Evolutionary conservation across 2,888 invertebrate genomes (phyloP), one percentile per base, ranked within the genome.

Genomic region (Diogma glabrata): DNA sequence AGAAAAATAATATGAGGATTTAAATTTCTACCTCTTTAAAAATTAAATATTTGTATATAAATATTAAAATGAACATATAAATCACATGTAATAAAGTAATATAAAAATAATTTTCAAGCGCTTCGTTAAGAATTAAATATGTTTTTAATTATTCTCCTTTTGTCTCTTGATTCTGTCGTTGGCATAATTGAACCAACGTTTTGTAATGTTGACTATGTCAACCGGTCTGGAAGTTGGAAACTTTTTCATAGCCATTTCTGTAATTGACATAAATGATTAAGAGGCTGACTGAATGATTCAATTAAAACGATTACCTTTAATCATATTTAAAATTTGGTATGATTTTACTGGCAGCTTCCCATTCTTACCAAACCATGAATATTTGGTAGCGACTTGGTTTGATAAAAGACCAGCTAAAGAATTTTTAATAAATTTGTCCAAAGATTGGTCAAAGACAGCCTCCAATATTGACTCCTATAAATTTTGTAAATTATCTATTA

Each of bases 301-400:
- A 22, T 19, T 8, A 46, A 46, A 9, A 5, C 10, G 22, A 12
- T 46, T 46, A 46, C 46, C 46, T 46, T 23, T 46, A 26, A 46
- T 46, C 23, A 46, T 26, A 14, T 46, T 46, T 23, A 46, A 22
- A 24, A 46, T 23, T n/a, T 24, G 12, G 24, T 22, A 46, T 6
- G 24, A 46, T n/a, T 22, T 10, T 3, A 6, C 23, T 1, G 22
- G 22, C 3, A 46, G 20, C 12, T 46, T 46, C n/a, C 23, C 46
- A 24, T 46, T 46, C 24, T 24, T 46, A 12, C 12, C 12, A 23
- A 14, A 46, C 46, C 46, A 22, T 2, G 46, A 46, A 26, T 24
- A 24, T 4, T 24, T 46, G 24, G 22, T 12, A n/a, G 24, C 46
- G 12, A 22, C 24, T 23, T 46, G n/a, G 46, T 46, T 22, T 10